Evolutionary conservation across 2,797 vertebrate species (phyloP).

Genomic region (Mormyrops boulengeri): DNA sequence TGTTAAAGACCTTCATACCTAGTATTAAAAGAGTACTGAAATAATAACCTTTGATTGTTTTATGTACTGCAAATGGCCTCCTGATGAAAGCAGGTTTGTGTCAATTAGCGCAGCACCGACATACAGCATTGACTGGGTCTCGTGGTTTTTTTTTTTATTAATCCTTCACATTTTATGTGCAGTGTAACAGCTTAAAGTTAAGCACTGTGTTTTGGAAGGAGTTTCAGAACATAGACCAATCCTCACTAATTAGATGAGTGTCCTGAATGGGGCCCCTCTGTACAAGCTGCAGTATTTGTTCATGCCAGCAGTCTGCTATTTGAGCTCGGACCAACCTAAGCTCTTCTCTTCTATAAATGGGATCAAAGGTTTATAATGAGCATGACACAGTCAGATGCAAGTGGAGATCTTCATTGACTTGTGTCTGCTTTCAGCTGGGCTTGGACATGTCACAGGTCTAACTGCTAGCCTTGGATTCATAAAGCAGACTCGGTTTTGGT

Average conservation of each 20-base stretch:
- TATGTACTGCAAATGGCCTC: neutral
- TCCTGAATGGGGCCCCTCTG: neutral
- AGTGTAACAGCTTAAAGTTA: neutral
- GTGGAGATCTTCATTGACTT: neutral
- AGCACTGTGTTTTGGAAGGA: neutral
- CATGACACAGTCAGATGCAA: neutral
- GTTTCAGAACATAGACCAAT: neutral
- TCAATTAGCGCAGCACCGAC: neutral
- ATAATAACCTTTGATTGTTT: neutral
- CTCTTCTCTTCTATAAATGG: neutral
- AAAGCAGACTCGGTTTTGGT: neutral
- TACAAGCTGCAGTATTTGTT: neutral
- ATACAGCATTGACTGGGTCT: neutral
- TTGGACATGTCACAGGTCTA: neutral
- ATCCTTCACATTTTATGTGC: neutral
- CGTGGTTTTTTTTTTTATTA: neutral
- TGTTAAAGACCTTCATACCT: neutral
- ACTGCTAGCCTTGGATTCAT: neutral
- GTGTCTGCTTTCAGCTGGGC: neutral
- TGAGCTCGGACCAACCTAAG: neutral
- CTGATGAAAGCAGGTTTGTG: neutral
- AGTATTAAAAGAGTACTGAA: neutral
- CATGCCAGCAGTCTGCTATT: slow-evolving; percentile 18
- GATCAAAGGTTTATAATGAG: neutral
- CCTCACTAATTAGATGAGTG: neutral